phyloP scores from a whole-genome alignment of 2,797 vertebrate species.

The Tokudaia tokunoshimensis region DNA sequence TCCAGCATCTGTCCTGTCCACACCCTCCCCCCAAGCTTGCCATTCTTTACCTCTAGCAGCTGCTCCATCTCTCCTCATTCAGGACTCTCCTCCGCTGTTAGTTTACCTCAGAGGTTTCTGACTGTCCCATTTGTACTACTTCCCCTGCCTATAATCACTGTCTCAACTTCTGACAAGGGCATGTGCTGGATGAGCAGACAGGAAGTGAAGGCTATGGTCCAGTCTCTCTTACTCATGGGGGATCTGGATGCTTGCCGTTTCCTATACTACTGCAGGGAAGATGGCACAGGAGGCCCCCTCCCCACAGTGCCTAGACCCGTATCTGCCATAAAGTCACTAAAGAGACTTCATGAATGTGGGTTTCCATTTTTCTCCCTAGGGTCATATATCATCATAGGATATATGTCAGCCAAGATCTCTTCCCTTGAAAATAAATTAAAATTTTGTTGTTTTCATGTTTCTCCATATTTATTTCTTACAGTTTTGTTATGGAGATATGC shows the following conservation, averaged over 20 bases:
- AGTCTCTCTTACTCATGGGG: neutral
- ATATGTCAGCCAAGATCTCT: neutral
- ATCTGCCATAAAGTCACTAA: neutral
- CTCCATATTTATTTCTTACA: neutral
- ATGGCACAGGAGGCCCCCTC: neutral
- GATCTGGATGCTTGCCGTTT: neutral
- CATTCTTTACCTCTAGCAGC: neutral
- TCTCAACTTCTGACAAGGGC: neutral
- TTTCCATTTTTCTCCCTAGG: slow-evolving; percentile 19
- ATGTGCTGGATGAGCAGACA: neutral
- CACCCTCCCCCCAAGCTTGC: neutral
- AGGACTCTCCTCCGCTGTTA: neutral
- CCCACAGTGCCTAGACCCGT: no score
- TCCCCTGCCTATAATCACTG: no score
- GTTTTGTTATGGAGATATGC: slow-evolving; percentile 33
- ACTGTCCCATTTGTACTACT: neutral
- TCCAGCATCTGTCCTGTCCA: neutral
- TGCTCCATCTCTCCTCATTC: neutral
- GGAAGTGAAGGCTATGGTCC: neutral
- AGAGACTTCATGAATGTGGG: neutral
- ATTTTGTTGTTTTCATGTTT: neutral
- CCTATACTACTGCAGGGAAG: neutral
- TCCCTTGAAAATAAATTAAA: neutral
- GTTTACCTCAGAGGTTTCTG: neutral
- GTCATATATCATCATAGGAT: neutral